Evolutionary conservation across 2,797 vertebrate species (phyloP), one percentile per base, ranked within the genome.

Genomic region (Arremon aurantiirostris): DNA sequence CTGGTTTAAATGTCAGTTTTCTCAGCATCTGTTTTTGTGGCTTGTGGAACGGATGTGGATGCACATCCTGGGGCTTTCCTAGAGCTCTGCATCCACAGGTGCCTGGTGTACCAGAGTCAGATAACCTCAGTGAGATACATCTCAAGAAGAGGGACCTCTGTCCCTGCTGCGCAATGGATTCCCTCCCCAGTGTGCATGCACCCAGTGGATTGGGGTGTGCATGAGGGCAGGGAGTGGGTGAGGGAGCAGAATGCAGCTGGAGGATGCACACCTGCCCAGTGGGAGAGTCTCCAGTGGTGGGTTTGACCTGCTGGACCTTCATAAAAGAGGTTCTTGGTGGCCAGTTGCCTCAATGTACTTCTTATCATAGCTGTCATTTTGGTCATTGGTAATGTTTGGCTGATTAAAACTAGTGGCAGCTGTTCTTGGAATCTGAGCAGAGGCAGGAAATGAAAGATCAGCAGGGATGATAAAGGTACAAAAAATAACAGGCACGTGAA

Each of bases 131-230:
- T 76, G 50, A 80, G 24, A 23, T 8, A 11, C 8, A 9, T 2
- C 18, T 19, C 47, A 47, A 64, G 64, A 32, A 53, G 30, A 59
- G 17, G 18, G 28, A 28, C 26, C 56, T 84, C 32, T 28, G 8
- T 6, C 8, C 4, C 18, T 61, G 28, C 26, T 52, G 28, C 7
- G 5, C 39, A 10, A 20, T 1, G 6, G 27, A 8, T 73, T 77
- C 21, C 61, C 19, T 63, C 23, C 27, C 7, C 37, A 49, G 0
- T 0, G 3, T 57, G 42, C 27, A 6, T 0, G 0, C 53, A 18
- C 8, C 0, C 5, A 16, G 12, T 24, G 24, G 56, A 42, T 21
- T 5, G 18, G n/a, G 12, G 5, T 34, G 34, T 28, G 28, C 53
- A 10, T 6, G 22, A 27, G 50, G 37, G 59, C 37, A 70, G 24